Evolutionary conservation across 2,113 vertebrate genomes (phyloP), one percentile per base, ranked within the genome.

Genomic region (Syrmaticus mikado): DNA sequence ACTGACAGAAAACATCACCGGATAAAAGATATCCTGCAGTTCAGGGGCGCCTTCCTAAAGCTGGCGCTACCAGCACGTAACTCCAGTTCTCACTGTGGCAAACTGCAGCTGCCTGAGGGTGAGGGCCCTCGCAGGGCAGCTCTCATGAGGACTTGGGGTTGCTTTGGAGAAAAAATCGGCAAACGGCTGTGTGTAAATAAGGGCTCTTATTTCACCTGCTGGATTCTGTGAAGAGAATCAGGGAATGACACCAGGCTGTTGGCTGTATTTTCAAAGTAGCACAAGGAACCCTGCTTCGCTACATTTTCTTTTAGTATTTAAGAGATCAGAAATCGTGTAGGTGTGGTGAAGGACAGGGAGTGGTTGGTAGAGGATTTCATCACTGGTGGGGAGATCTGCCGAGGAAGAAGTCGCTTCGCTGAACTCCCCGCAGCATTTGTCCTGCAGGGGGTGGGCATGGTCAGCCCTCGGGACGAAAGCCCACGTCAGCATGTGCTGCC

Each of bases 1-100:
- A 1, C 13, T 53, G 45, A 6, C 34, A 16, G 0, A 9, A 32
- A 1, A 11, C 30, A 1, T 11, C 3, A 4, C 1, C 0, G 64
- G 64, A 3, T 7, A 4, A 48, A 61, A 16, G 2, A 22, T 3
- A 6, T 6, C 75, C 68, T 52, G 75, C 9, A 0, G 12, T 58
- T 3, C 25, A 6, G 80, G 28, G 55, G 0, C 8, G 1, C 58
- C n/a, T 28, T 66, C 40, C 73, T 13, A 66, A 34, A 66, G 36
- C 11, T 0, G 1, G 13, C 10, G 62, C 5, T 28, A 38, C 34
- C 1, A 38, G 46, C 32, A 12, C 2, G 0, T 5, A 9, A 30
- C 4, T 22, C 38, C 25, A 21, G 0, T 24, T 40, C 40, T 43
- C 28, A 3, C 19, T n/a, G 55, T 6, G 12, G 38, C 30, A 7